Evolutionary conservation across 2,113 vertebrate species (phyloP).

Genomic region (Corythoichthys intestinalis): DNA sequence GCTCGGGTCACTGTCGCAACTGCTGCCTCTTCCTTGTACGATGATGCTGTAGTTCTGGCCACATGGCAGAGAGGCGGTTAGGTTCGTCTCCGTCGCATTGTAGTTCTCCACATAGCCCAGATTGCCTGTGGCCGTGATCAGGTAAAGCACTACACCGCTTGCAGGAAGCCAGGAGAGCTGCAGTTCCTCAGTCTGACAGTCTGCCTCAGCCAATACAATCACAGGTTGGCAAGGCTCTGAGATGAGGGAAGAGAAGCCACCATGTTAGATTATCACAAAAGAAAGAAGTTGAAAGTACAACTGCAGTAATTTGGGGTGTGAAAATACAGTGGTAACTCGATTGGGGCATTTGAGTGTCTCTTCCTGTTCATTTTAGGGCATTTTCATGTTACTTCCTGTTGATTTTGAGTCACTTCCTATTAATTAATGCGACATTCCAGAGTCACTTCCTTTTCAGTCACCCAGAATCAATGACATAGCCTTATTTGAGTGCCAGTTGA

Average conservation of each 20-base stretch:
- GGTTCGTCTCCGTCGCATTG: conserved; percentile 29
- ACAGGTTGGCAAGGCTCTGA: conserved; percentile 54
- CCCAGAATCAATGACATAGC: too few relatives aligned
- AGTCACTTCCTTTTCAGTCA: too few relatives aligned
- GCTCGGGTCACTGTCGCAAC: conserved; percentile 44
- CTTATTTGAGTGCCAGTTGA: too few relatives aligned
- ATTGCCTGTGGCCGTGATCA: conserved; percentile 33
- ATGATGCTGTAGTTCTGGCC: conserved; percentile 53
- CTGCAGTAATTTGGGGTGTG: too few relatives aligned
- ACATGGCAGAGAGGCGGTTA: conserved; percentile 37
- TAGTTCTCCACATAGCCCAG: conserved; percentile 11
- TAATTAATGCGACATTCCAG: too few relatives aligned
- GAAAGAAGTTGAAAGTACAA: background rate
- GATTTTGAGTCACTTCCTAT: too few relatives aligned
- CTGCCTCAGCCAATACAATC: conserved; percentile 15
- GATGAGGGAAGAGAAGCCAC: background rate
- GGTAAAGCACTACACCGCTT: conserved; percentile 23
- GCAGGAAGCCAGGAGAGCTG: conserved; percentile 48
- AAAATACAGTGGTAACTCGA: too few relatives aligned
- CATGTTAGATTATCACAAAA: background rate
- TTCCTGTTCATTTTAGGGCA: too few relatives aligned
- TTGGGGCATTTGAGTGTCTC: too few relatives aligned
- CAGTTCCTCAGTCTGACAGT: conserved; percentile 39
- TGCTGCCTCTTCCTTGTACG: conserved; percentile 32
- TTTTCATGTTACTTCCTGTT: too few relatives aligned